phyloP scores from a whole-genome alignment of 2,113 vertebrate genomes.

The Larimichthys polyactis region DNA sequence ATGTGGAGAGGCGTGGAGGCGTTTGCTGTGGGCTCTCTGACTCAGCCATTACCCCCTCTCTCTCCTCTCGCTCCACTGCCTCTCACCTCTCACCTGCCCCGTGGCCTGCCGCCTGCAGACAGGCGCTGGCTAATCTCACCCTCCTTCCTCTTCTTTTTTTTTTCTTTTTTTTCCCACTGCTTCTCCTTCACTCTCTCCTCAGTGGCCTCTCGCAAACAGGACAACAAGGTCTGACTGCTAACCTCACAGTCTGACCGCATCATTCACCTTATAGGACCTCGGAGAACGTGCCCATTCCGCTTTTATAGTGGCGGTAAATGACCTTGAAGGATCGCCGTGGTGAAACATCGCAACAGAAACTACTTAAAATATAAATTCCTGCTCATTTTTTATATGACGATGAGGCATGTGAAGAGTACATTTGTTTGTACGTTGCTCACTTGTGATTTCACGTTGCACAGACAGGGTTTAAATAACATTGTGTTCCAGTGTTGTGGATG shows the following conservation, averaged over 20 bases:
- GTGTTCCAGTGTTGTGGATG: neutral
- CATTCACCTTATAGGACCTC: conserved; percentile 19
- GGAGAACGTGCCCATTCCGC: conserved; percentile 23
- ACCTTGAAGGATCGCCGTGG: conserved; percentile 30
- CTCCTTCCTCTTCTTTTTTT: neutral
- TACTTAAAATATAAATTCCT: neutral
- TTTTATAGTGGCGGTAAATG: neutral
- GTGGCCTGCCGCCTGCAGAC: conserved; percentile 71
- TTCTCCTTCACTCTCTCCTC: conserved; percentile 36
- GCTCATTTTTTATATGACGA: neutral
- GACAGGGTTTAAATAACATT: neutral
- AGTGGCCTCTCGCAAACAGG: conserved; percentile 41
- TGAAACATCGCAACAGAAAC: neutral
- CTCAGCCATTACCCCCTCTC: conserved; percentile 75
- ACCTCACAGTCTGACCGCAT: conserved; percentile 46
- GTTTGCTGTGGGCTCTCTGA: conserved; percentile 77
- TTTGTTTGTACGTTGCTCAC: neutral
- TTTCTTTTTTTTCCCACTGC: too few species aligned
- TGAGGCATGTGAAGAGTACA: neutral
- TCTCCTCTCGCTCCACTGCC: conserved; percentile 68
- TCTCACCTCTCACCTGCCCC: conserved; percentile 81
- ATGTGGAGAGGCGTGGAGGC: neutral
- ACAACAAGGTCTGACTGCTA: conserved; percentile 42
- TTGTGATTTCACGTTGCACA: conserved; percentile 10
- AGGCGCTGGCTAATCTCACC: conserved; percentile 59